Evolutionary conservation across 2,797 vertebrate genomes (phyloP).

Genomic region (Tapirus indicus): DNA sequence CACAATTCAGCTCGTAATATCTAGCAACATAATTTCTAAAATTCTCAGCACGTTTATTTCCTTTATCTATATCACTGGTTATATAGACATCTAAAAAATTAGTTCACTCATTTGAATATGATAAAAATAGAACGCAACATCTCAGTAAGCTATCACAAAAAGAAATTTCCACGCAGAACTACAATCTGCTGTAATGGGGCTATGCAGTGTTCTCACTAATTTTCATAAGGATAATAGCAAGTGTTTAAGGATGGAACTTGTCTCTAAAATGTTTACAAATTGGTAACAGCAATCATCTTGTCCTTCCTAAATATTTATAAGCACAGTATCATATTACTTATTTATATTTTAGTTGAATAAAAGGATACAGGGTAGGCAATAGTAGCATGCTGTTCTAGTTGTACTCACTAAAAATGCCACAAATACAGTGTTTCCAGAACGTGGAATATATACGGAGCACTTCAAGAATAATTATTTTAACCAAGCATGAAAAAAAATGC

Average conservation of each 20-base stretch:
- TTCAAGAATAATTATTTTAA: background rate
- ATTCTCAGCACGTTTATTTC: background rate
- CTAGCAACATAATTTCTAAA: background rate
- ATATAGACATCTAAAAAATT: background rate
- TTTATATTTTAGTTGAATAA: background rate
- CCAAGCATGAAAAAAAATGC: background rate
- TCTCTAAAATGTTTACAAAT: background rate
- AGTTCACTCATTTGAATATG: background rate
- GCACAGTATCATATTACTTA: background rate
- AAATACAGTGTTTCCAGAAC: background rate
- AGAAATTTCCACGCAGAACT: background rate
- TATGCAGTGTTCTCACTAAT: background rate
- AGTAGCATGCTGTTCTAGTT: fast-evolving
- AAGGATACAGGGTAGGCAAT: background rate
- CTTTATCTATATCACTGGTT: background rate
- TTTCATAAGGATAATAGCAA: background rate
- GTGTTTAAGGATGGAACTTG: background rate
- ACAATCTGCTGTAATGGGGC: background rate
- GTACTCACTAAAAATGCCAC: background rate
- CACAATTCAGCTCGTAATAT: background rate
- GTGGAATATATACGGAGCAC: background rate
- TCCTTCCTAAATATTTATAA: background rate
- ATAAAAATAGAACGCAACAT: background rate
- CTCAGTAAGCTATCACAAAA: background rate
- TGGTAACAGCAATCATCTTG: background rate